phyloP scores from a whole-genome alignment of 2,888 invertebrate genomes.

The Scaptomyza parva region DNA sequence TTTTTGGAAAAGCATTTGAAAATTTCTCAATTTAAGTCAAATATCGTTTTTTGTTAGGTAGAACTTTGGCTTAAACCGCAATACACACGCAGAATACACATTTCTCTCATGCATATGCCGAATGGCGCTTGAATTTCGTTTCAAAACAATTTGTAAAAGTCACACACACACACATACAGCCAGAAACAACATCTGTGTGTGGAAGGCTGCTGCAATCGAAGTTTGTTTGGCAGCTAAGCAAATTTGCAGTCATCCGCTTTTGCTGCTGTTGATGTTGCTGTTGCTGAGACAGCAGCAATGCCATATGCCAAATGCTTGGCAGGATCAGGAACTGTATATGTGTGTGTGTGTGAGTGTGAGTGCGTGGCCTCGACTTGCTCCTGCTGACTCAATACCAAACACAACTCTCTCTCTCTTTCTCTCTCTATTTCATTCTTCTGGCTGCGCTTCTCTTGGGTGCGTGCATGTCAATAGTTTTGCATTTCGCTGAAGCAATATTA shows the following conservation, averaged over 20 bases:
- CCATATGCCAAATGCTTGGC: slow-evolving; percentile 44
- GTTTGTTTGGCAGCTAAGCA: slow-evolving; percentile 80
- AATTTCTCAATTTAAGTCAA: slow-evolving; percentile 25
- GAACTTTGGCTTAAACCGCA: slow-evolving; percentile 23
- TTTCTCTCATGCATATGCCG: slow-evolving; percentile 8
- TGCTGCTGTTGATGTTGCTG: slow-evolving; percentile 40
- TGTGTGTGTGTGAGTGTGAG: slow-evolving; percentile 10
- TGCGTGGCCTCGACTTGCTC: slow-evolving; percentile 34
- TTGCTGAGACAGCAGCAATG: slow-evolving; percentile 58
- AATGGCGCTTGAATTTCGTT: slow-evolving; percentile 67
- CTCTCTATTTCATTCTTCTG: not conserved
- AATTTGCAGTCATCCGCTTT: slow-evolving; percentile 60
- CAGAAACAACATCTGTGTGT: too few relatives aligned
- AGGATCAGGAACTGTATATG: slow-evolving; percentile 39
- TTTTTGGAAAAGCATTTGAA: not conserved
- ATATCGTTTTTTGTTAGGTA: not conserved
- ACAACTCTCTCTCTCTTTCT: not conserved
- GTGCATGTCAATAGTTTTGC: slow-evolving; percentile 60
- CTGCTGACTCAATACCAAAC: slow-evolving; percentile 7
- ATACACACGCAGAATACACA: slow-evolving; percentile 19
- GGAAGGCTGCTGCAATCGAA: slow-evolving; percentile 53
- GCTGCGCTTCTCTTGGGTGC: slow-evolving; percentile 22
- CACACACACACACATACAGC: slow-evolving; percentile 31
- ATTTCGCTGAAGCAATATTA: slow-evolving; percentile 38
- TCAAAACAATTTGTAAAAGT: slow-evolving; percentile 82